Conservation (phyloP, 2,797 vertebrate species). For the Poecilia velifera region DNA sequence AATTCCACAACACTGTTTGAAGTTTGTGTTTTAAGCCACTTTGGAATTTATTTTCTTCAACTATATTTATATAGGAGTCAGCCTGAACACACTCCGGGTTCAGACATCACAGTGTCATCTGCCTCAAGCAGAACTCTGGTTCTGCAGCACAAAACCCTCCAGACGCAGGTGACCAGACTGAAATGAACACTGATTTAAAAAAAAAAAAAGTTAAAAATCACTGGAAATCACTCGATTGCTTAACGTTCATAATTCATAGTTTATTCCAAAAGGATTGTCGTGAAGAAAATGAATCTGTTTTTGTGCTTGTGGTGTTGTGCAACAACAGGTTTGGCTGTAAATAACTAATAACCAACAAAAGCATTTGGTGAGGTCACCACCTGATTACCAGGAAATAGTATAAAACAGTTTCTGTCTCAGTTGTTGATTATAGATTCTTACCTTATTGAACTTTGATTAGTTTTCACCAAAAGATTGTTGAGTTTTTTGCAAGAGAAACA, state of each 20-base stretch:
- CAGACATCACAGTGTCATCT: not conserved
- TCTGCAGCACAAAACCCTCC: not conserved
- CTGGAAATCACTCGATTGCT: not conserved
- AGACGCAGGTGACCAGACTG: not conserved
- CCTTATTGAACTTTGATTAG: not conserved
- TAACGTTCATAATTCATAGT: not conserved
- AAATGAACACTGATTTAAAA: not conserved
- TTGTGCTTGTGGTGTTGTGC: not conserved
- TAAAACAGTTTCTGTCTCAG: not conserved
- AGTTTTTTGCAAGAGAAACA: not conserved
- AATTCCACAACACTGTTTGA: conserved; percentile 62
- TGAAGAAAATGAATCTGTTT: not conserved
- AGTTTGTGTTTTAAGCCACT: conserved; percentile 34
- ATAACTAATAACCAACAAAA: not conserved
- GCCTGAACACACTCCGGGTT: conserved; percentile 9
- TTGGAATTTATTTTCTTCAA: conserved; percentile 28
- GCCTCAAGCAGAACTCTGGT: not conserved
- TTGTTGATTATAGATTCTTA: not conserved
- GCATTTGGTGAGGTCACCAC: not conserved
- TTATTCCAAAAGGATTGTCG: not conserved
- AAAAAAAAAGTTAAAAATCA: not conserved
- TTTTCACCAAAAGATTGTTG: not conserved
- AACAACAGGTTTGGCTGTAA: not conserved
- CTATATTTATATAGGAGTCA: conserved; percentile 41
- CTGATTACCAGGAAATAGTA: not conserved